Conservation (phyloP, 2,797 vertebrate species). For the Hippocampus kuda region DNA sequence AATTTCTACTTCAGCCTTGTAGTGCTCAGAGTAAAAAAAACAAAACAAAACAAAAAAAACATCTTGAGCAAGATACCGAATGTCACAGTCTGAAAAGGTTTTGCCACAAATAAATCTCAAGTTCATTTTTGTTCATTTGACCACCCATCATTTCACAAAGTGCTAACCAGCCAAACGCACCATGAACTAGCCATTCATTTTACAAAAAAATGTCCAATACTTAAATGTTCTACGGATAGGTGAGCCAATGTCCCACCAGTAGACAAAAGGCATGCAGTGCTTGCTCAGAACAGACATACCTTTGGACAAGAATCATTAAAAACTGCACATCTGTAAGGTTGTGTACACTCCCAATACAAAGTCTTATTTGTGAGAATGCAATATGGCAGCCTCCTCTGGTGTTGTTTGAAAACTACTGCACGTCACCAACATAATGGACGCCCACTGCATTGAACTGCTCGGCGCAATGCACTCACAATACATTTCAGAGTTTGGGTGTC, state of each 20-base stretch:
- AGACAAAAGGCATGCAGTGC: conserved; percentile 65
- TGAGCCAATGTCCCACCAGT: conserved; percentile 46
- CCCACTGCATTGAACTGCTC: conserved; percentile 1
- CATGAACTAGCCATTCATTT: conserved; percentile 35
- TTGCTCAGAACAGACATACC: conserved; percentile 55
- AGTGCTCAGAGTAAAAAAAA: too few relatives aligned
- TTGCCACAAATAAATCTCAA: conserved; percentile 6
- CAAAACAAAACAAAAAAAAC: too few relatives aligned
- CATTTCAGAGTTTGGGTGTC: conserved; percentile 24
- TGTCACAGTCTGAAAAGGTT: not conserved
- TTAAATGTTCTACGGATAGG: conserved; percentile 40
- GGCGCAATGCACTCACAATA: conserved; percentile 9
- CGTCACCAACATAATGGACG: not conserved
- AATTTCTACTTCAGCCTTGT: too few relatives aligned
- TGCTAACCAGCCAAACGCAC: conserved; percentile 43
- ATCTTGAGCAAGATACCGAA: not conserved
- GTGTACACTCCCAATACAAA: not conserved
- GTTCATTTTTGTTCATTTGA: conserved; percentile 23
- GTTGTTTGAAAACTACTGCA: not conserved
- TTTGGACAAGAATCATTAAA: conserved; percentile 44
- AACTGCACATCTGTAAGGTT: conserved; percentile 32
- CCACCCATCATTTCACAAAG: conserved; percentile 48
- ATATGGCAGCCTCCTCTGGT: not conserved
- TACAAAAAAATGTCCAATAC: conserved; percentile 45
- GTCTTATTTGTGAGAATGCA: not conserved